Evolutionary conservation across 2,888 invertebrate species (phyloP).

Genomic region (Leptopilina myrica): DNA sequence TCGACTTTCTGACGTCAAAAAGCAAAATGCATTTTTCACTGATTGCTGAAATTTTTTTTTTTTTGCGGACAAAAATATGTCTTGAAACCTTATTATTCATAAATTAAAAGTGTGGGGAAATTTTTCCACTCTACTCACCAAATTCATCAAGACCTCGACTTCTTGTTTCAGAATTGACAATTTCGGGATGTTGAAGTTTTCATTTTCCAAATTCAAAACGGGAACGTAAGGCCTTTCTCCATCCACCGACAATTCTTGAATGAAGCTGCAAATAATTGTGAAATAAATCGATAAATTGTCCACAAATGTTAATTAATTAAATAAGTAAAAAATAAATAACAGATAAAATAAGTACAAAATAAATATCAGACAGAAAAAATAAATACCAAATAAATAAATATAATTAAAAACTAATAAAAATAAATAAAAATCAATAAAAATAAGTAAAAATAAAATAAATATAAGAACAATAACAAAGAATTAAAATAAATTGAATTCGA

Average conservation of each 20-base stretch:
- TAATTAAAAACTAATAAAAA: too few relatives aligned
- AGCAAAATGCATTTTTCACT: conserved; percentile 15
- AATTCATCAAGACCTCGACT: conserved; percentile 44
- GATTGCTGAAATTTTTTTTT: not conserved
- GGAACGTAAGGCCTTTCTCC: conserved; percentile 48
- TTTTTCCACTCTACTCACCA: conserved; percentile 42
- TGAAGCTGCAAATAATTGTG: conserved; percentile 30
- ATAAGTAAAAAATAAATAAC: too few relatives aligned
- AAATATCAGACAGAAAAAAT: too few relatives aligned
- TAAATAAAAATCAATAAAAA: too few relatives aligned
- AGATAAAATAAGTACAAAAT: too few relatives aligned
- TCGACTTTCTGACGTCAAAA: not conserved
- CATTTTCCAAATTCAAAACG: conserved; percentile 42
- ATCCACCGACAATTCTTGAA: conserved; percentile 44
- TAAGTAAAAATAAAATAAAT: too few relatives aligned
- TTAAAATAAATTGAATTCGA: too few relatives aligned
- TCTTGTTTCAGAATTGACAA: conserved; percentile 46
- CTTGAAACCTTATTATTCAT: not conserved
- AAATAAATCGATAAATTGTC: not conserved
- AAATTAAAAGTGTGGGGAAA: not conserved
- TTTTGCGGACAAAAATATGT: not conserved
- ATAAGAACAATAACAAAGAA: too few relatives aligned
- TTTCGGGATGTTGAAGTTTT: not conserved
- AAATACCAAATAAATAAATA: too few relatives aligned
- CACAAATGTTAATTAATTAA: too few relatives aligned